Conservation (phyloP, 2,888 invertebrate genomes). For the Margaritifera margaritifera region DNA sequence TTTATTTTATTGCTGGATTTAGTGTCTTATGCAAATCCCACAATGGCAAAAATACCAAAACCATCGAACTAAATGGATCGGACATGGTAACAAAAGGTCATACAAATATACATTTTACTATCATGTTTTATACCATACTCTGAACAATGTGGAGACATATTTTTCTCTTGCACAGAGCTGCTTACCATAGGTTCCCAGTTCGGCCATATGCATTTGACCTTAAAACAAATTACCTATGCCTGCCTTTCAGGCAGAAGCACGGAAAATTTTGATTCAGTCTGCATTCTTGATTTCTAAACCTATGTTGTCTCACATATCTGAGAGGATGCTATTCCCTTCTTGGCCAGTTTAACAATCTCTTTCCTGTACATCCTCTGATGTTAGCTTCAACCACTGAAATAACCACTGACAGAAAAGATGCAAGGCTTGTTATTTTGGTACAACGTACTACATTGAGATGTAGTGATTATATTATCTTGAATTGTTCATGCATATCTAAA, state of each 20-base stretch:
- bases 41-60: no score
- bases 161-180: no score
- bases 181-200: no score
- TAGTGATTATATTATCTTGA: not conserved
- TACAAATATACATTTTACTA: no score
- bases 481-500: no score
- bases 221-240: no score
- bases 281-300: not conserved
- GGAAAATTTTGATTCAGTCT: not conserved
- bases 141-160: no score
- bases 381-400: conserved; percentile 93
- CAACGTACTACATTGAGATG: not conserved
- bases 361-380: conserved; percentile 98
- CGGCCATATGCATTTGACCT: not conserved
- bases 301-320: conserved; percentile 87
- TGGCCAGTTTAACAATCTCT: conserved; percentile 97
- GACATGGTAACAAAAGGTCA: no score
- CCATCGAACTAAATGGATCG: no score
- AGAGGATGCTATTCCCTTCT: conserved; percentile 98
- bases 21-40: no score
- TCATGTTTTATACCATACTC: no score
- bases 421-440: not conserved
- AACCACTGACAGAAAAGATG: conserved; percentile 14
- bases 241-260: not conserved
- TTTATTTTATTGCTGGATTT: no score